Evolutionary conservation across 1,140 invertebrate genomes (phyloP).

Genomic region (Glomeris maerens): DNA sequence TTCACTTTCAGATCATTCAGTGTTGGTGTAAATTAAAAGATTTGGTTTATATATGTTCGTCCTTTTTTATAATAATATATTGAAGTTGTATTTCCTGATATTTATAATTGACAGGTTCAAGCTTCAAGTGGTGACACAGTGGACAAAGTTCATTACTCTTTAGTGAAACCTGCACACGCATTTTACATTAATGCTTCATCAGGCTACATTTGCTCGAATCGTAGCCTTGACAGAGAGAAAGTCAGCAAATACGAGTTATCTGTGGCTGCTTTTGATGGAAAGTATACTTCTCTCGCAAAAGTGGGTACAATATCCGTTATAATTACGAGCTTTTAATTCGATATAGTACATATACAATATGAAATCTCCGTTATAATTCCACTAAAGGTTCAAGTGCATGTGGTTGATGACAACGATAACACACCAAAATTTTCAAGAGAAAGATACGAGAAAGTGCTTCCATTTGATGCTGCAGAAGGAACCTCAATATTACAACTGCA

Average conservation of each 20-base stretch:
- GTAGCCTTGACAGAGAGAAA: conserved; percentile 25
- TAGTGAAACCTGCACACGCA: conserved; percentile 10
- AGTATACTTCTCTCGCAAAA: conserved; percentile 18
- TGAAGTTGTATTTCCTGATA: too few species aligned
- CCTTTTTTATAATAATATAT: too few species aligned
- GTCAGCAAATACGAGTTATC: conserved; percentile 5
- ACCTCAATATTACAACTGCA: conserved; percentile 16
- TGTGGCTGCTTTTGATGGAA: conserved; percentile 23
- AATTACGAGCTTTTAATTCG: too few species aligned
- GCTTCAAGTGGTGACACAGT: conserved; percentile 24
- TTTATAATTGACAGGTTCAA: conserved; percentile 18
- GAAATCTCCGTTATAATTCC: neutral
- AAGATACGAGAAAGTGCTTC: conserved; percentile 26
- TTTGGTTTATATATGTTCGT: too few species aligned
- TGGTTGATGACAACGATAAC: conserved; percentile 37
- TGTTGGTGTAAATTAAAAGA: too few species aligned
- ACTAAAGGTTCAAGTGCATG: conserved; percentile 17
- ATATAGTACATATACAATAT: neutral
- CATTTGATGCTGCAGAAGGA: conserved; percentile 26
- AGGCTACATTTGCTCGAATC: conserved; percentile 28
- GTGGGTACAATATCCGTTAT: neutral
- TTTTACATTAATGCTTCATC: conserved; percentile 32
- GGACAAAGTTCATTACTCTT: conserved; percentile 19
- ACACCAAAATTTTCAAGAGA: conserved; percentile 32
- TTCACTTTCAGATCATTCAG: too few species aligned